Percentiles rank a stretch among this genome's conserved stretches.
Conservation (phyloP, 2,888 invertebrate genomes). For the Sthenelais limicola region DNA sequence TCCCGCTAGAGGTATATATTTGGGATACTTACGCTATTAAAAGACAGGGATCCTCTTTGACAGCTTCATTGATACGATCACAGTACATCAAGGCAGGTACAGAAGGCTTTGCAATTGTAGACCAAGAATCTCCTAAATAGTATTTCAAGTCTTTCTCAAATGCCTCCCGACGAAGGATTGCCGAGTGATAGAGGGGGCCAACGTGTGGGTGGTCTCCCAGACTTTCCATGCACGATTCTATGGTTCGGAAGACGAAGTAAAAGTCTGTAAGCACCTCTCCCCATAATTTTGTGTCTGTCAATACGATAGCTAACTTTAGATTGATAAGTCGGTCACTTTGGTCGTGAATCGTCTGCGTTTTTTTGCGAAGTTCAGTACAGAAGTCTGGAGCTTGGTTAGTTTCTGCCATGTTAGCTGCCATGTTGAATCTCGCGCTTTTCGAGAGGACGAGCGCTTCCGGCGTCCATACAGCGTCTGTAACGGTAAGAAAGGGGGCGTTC, state of each 20-base stretch:
- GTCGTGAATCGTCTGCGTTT: conserved; percentile 49
- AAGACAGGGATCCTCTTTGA: conserved; percentile 45
- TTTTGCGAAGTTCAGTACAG: conserved; percentile 47
- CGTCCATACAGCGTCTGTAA: no score
- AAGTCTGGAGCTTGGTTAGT: no score
- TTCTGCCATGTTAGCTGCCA: no score
- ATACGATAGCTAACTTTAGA: conserved; percentile 49
- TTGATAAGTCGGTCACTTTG: conserved; percentile 52
- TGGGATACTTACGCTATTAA: conserved; percentile 48
- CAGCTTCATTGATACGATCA: conserved; percentile 46
- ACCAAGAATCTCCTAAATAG: conserved; percentile 54
- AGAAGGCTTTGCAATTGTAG: conserved; percentile 43
- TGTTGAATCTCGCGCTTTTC: no score
- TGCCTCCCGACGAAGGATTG: conserved; percentile 48
- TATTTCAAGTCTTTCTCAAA: conserved; percentile 52
- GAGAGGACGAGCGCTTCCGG: no score
- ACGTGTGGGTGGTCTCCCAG: conserved; percentile 45
- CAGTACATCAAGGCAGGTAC: conserved; percentile 49
- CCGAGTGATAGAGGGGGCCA: conserved; percentile 43
- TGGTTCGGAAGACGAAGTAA: conserved; percentile 52
- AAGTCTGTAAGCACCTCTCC: conserved; percentile 52
- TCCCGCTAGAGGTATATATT: no score
- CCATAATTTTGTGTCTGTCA: conserved; percentile 49
- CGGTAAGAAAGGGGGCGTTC: no score
- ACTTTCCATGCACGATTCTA: conserved; percentile 51